Base-by-base conservation (phyloP, 2,888 invertebrate genomes). In the Lampropteryx suffumata region DNA sequence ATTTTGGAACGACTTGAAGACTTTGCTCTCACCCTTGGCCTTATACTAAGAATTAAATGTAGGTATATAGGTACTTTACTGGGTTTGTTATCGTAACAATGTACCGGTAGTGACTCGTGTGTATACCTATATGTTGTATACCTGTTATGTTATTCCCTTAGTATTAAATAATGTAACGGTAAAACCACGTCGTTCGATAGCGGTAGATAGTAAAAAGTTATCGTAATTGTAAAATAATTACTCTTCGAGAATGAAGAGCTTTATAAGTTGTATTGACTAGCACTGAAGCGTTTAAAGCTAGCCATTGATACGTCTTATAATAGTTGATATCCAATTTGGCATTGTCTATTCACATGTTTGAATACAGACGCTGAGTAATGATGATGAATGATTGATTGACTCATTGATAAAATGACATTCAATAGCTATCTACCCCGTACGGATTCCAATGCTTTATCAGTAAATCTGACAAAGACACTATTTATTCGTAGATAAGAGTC, bases 281-380 rank as follows among this genome's bases (percentile, higher is more conserved):
- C 27, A 41, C 10, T 32, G 26, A 13, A 41, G 17, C 45, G 50
- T 55, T 50, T 34, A 12, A 30, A 46, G 32, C 47, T 12, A 45
- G 50, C 48, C 49, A 62, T 56, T 55, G 55, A 59, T 57, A 41
- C 35, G 34, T 36, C 35, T 47, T 46, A 39, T 57, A 55, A 50
- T 35, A 52, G 32, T 40, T 45, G 48, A 33, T 47, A 41, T 30
- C 60, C 67, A 63, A 49, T 64, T 69, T 57, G 61, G 69, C 60
- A 75, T 78, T 80, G 80, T 79, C 73, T 76, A 65, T 65, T 61
- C 64, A 70, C 72, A 73, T 52, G 72, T 58, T 62, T 57, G 58
- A 67, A 28, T 58, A 65, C 69, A 69, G 67, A 68, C 68, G 78
- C 76, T 82, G 83, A 83, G 73, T 85, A 82, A 84, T 81, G 79